Evolutionary conservation across 2,888 invertebrate species (phyloP).

Genomic region (Pandemis cinnamomeana): DNA sequence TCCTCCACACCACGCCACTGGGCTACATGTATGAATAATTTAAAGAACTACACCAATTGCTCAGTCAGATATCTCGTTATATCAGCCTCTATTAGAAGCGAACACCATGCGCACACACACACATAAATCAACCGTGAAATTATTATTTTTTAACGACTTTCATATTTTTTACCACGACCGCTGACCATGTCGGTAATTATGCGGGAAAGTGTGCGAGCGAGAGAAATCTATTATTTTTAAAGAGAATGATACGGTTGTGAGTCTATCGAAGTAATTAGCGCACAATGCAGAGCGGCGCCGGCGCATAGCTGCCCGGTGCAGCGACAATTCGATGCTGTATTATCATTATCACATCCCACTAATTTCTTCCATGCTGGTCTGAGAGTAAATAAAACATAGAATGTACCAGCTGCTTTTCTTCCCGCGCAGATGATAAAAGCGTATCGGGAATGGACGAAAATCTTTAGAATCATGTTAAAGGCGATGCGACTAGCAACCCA

Average conservation of each 20-base stretch:
- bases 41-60: not conserved
- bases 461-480: no score
- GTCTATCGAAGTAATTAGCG: constrained; percentile 32
- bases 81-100: not conserved
- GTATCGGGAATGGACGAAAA: no score
- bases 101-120: constrained; percentile 30
- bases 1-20: no score
- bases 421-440: no score
- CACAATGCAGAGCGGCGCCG: constrained; percentile 20
- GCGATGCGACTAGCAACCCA: no score
- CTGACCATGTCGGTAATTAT: constrained; percentile 49
- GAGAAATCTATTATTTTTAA: constrained; percentile 46
- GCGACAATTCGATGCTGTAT: not conserved
- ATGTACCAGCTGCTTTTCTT: no score
- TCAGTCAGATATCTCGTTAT: not conserved
- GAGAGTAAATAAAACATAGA: no score
- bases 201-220: constrained; percentile 49
- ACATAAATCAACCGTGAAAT: constrained; percentile 46
- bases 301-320: not conserved
- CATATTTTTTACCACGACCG: constrained; percentile 46
- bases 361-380: no score
- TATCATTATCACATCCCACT: no score
- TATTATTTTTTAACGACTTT: constrained; percentile 46
- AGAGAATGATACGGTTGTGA: constrained; percentile 39
- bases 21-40: no score